Conservation (phyloP, 2,797 vertebrate genomes). For the Ptychobarbus kaznakovi region DNA sequence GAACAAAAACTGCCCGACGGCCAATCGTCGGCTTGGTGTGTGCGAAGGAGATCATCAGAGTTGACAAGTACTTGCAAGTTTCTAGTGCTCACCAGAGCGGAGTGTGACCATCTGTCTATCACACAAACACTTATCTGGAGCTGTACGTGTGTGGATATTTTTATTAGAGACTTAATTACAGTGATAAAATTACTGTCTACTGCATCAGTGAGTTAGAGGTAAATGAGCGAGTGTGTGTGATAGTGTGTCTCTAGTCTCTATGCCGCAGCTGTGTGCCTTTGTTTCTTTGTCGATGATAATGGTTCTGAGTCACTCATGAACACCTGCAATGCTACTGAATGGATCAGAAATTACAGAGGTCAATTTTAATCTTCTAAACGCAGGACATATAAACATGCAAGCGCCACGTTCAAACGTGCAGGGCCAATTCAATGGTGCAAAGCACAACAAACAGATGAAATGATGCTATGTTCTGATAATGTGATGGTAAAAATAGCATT, state of each 20-base stretch:
- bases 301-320: constrained; percentile 32
- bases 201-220: constrained; percentile 47
- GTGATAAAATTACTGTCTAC: constrained; percentile 44
- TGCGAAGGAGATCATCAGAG: neutral
- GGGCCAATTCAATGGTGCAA: neutral
- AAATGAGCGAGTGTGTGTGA: constrained; percentile 41
- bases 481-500: neutral
- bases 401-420: neutral
- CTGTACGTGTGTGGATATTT: constrained; percentile 35
- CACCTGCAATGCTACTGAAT: constrained; percentile 30
- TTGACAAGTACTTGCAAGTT: constrained; percentile 5
- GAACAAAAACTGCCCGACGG: too few species aligned
- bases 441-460: constrained; percentile 15
- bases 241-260: constrained; percentile 33
- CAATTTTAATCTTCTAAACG: constrained; percentile 12
- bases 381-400: constrained; percentile 4
- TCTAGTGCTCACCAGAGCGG: constrained; percentile 22
- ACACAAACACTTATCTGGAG: constrained; percentile 37
- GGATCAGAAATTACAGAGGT: constrained; percentile 35
- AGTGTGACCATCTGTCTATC: constrained; percentile 47
- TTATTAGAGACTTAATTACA: constrained; percentile 54
- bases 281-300: constrained; percentile 39
- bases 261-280: constrained; percentile 34
- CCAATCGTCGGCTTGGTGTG: too few species aligned
- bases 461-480: neutral